Base-by-base conservation (phyloP, 2,888 invertebrate genomes). In the Allolobophora icterica region DNA sequence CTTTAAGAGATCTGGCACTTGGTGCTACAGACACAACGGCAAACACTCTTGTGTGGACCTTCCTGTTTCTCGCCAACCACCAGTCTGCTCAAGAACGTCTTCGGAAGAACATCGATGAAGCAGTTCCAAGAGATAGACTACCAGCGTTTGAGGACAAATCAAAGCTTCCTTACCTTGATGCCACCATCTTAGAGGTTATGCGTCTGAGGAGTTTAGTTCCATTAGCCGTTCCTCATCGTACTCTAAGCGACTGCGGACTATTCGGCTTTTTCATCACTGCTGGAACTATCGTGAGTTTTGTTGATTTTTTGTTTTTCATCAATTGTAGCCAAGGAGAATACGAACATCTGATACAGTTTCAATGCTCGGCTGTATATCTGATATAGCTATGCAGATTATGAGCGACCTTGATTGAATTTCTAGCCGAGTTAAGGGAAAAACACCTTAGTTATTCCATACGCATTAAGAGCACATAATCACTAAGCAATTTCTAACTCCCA, bases 181-280 rank as follows among this genome's bases (percentile, higher is more conserved):
- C 91, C n/a, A 89, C 89, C 35, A 40, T 91, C 24, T 52, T 91
- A 52, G 91, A 91, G 35, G 91, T 91, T 34, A 87, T 91, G 91
- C 42, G 91, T 11, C 13, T 52, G 19, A 87, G 35, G 13, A n/a
- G 89, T 1, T 19, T 91, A 52, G 34, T 89, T 24, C 91, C 91
- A 6, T 52, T 91, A 21, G 89, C 89, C 3, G n/a, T 91, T 33
- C 91, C 91, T 13, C 91, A 91, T 87, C 17, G 21, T 35, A 91
- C 91, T 33, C 30, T 89, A 21, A 89, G 30, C 33, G 89, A 89
- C 24, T 38, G n/a, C 30, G 45, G 42, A 6, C 19, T 89, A 3
- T 45, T 15, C 2, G 89, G 89, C 0, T 89, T 2, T 33, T 45
- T 35, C 40, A 42, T 89, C 8, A 0, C 89, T 0, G 52, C 42